phyloP scores from a whole-genome alignment of 2,113 vertebrate species.

The Seriola quinqueradiata region DNA sequence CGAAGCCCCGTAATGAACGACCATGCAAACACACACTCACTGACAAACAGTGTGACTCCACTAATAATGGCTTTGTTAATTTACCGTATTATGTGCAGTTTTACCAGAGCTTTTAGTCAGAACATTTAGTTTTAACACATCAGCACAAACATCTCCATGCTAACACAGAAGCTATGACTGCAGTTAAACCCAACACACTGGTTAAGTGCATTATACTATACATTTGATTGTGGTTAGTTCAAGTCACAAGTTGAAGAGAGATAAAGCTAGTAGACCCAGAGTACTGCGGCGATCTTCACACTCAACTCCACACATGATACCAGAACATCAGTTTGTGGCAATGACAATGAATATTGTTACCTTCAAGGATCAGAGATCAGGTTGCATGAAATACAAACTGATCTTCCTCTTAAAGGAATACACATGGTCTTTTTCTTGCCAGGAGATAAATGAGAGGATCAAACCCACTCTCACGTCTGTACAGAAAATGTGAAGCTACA shows the following conservation, averaged over 20 bases:
- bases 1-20: conserved; percentile 58
- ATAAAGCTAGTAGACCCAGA: conserved; percentile 76
- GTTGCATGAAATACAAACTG: not conserved
- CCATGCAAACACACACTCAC: conserved; percentile 62
- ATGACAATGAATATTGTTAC: not conserved
- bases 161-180: conserved; percentile 84
- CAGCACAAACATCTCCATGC: conserved; percentile 79
- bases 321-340: conserved; percentile 15
- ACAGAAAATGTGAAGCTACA: not conserved
- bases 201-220: conserved; percentile 79
- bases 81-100: conserved; percentile 71
- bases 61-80: conserved; percentile 42
- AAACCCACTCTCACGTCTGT: not conserved
- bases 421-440: not conserved
- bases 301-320: not conserved
- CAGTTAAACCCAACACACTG: conserved; percentile 82
- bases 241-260: conserved; percentile 85
- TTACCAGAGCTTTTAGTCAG: conserved; percentile 85
- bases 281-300: not conserved
- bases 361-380: conserved; percentile 15
- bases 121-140: conserved; percentile 74
- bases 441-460: not conserved
- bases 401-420: not conserved
- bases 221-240: conserved; percentile 60
- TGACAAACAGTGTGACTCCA: conserved; percentile 67